Evolutionary conservation across 2,113 vertebrate genomes (phyloP).

Genomic region (Limnothrissa miodon): DNA sequence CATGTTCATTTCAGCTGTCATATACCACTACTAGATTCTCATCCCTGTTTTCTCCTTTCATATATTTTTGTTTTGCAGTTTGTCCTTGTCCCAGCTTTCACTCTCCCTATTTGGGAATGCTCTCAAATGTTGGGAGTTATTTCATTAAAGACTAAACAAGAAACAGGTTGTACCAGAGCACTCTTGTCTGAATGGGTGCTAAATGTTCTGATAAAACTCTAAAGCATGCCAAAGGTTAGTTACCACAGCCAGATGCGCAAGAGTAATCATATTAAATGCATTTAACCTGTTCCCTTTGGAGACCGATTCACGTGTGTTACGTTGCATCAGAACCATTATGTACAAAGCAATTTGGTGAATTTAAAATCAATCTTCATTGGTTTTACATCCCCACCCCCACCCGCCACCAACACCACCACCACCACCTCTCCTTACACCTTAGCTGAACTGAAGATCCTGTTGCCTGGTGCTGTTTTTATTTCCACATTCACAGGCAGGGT

Average conservation of each 20-base stretch:
- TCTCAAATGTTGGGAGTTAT: conserved; percentile 35
- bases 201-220: conserved; percentile 45
- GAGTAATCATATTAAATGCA: background rate
- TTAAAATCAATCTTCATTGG: background rate
- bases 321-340: background rate
- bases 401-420: background rate
- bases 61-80: conserved; percentile 39
- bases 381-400: too few relatives aligned
- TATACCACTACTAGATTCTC: conserved; percentile 33
- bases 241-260: background rate
- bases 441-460: conserved; percentile 37
- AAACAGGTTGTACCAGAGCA: conserved; percentile 46
- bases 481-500: background rate
- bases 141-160: conserved; percentile 48
- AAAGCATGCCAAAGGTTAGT: conserved; percentile 33
- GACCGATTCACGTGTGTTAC: background rate
- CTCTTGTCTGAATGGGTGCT: conserved; percentile 31
- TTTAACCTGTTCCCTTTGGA: background rate
- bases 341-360: background rate
- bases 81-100: conserved; percentile 36
- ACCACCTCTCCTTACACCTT: conserved; percentile 35
- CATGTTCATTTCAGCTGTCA: conserved; percentile 29
- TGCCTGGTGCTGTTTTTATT: background rate
- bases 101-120: conserved; percentile 25
- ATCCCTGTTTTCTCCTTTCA: conserved; percentile 8